Evolutionary conservation across 35 echinoderm and acorn worm species (phyloP), one percentile per base, ranked within the genome.

Genomic region (Nesometra sesokonis): DNA sequence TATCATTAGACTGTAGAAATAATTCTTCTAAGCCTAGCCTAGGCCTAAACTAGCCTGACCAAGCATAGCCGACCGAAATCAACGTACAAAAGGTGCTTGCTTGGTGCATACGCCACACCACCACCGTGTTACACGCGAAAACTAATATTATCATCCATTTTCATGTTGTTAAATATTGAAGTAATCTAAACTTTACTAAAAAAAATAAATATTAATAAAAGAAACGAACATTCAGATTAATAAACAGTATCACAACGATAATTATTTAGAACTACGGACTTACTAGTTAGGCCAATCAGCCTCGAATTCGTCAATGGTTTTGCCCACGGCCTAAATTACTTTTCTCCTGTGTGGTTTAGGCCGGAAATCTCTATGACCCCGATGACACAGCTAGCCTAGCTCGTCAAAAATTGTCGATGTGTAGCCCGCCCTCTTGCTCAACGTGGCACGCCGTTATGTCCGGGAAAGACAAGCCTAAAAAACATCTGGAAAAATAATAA

Each of bases 371-470:
- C 52, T 67, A 67, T 67, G 52, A 67, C 52, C 52, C 52, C 52
- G 21, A 27, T 67, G 52, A 67, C 52, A 67, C 52, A 67, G 52
- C 52, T 67, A 11, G 52, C 52, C 52, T 67, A 67, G 8, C 52
- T 67, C 52, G 52, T 43, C 52, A 67, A 27, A 67, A 21, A 77
- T 37, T 0, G 19, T 27, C 76, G 82, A 90, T 90, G 88, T 82
- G 88, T 79, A 77, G 36, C 38, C 35, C 37, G 82, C n/a, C 36
- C 35, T 39, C 35, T 77, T 76, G 38, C 38, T 90, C 88, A 90
- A 90, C 88, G 88, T 90, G 88, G 88, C 88, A 90, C 17, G 46
- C 77, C 81, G 52, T 11, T 88, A 80, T 37, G 31, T 46, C 38
- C 30, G 30, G 87, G 79, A 36, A 36, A 82, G 31, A 77, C 77